Base-by-base conservation (phyloP, 2,113 vertebrate genomes). In the Amblyopsis rosae region DNA sequence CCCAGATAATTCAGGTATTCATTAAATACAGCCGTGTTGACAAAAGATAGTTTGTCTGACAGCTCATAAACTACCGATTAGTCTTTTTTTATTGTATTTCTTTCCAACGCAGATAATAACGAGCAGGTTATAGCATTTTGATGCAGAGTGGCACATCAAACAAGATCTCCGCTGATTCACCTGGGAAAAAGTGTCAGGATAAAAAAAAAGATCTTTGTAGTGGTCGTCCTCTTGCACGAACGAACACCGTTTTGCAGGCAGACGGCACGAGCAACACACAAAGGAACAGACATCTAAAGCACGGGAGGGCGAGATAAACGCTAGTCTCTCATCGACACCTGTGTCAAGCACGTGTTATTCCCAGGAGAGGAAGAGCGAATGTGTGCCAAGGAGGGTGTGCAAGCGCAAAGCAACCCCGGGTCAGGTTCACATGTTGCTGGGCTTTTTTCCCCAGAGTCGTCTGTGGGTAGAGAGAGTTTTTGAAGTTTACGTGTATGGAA, bases 381-480 rank as follows among this genome's bases (percentile, higher is more conserved):
- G 47, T 16, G 1, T 3, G 4, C 45, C 9, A n/a, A 12, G 57
- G 61, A n/a, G 48, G 33, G n/a, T n/a, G 60, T 45, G 1, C 15
- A 45, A 75, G 80, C 35, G 5, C 35, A 8, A 41, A 76, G 79
- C 67, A 73, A 82, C 77, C 77, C 66, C 79, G 48, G 72, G 84
- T 86, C 84, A 77, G 76, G 83, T 81, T 75, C 83, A 87, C 85
- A 86, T 73, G 77, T 79, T 82, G 85, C 77, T 6, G 67, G 72
- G 69, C 10, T 26, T 26, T 26, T 26, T 26, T 26, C 3, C 26
- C 26, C 26, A 26, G 26, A 3, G 26, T 2, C 26, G 54, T 69
- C 81, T 73, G 82, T 75, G 81, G 79, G 82, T 83, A 84, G 77
- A 76, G 68, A 6, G 72, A 45, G 35, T 8, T 81, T 90, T 88